A percentile compares a stretch with the other conserved stretches of the same genome.
Conservation (phyloP, 1,140 invertebrate species). For the Calosoma granatense region DNA sequence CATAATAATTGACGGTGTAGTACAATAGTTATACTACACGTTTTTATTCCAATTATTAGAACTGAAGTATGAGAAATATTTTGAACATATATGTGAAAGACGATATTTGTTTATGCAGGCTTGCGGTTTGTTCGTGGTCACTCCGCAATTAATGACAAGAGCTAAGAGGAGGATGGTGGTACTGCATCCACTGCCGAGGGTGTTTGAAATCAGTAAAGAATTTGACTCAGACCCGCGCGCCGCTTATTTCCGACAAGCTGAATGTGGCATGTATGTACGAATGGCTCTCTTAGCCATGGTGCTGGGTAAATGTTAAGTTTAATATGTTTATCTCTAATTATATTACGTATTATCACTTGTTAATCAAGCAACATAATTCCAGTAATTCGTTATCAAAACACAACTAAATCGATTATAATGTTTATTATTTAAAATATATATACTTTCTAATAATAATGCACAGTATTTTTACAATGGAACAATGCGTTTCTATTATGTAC, state of each 20-base stretch:
- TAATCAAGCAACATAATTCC: too few relatives aligned
- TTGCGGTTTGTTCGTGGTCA: slow-evolving; percentile 80
- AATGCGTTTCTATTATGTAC: too few relatives aligned
- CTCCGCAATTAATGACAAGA: slow-evolving; percentile 88
- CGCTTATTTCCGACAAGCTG: slow-evolving; percentile 96
- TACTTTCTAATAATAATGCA: too few relatives aligned
- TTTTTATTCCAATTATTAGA: too few relatives aligned
- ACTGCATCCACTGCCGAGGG: slow-evolving; percentile 93
- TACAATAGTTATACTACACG: too few relatives aligned
- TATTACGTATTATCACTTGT: slow-evolving; percentile 10
- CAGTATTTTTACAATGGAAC: too few relatives aligned
- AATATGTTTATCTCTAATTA: too few relatives aligned
- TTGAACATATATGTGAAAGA: slow-evolving; percentile 12
- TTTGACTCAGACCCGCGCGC: slow-evolving; percentile 94
- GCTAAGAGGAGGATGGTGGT: slow-evolving; percentile 92
- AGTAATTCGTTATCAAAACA: slow-evolving; percentile 17
- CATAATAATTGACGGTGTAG: too few relatives aligned
- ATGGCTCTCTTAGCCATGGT: slow-evolving; percentile 96
- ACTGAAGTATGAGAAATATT: too few relatives aligned
- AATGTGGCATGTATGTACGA: slow-evolving; percentile 95
- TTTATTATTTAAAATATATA: slow-evolving; percentile 34
- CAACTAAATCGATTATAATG: neutral
- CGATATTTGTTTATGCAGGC: slow-evolving; percentile 43
- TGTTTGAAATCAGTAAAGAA: slow-evolving; percentile 88
- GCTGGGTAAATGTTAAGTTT: slow-evolving; percentile 50